Evolutionary conservation across 2,888 invertebrate genomes (phyloP).

Genomic region (Nesidiocoris tenuis): DNA sequence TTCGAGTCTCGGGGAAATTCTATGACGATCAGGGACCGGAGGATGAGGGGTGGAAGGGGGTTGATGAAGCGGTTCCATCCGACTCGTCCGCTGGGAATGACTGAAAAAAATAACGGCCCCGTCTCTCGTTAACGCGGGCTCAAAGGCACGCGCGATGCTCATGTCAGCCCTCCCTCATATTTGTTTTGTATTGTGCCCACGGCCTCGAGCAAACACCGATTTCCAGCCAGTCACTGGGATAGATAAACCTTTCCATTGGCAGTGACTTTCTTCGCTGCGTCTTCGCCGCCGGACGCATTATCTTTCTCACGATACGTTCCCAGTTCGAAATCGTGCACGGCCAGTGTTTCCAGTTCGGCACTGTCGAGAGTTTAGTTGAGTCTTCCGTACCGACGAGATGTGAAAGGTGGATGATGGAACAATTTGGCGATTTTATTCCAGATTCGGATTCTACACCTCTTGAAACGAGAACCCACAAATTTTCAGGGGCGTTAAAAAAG

Average conservation of each 20-base stretch:
- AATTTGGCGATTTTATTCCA: no score
- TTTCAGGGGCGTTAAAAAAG: no score
- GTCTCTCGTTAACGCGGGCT: slow-evolving; percentile 27
- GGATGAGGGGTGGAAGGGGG: not conserved
- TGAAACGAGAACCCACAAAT: no score
- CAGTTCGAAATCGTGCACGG: not conserved
- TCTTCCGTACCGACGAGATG: no score
- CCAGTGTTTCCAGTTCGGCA: no score
- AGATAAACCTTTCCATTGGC: not conserved
- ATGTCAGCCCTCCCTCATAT: slow-evolving; percentile 1
- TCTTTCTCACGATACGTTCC: not conserved
- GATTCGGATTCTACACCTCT: no score
- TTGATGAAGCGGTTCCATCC: not conserved
- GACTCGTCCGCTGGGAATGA: not conserved
- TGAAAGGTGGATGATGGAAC: no score
- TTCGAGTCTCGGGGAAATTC: not conserved
- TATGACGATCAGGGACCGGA: not conserved
- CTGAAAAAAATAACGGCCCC: slow-evolving; percentile 1
- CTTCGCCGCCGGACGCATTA: not conserved
- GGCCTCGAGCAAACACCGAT: slow-evolving; percentile 13
- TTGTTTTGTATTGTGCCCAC: slow-evolving; percentile 24
- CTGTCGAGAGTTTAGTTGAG: no score
- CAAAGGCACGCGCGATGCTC: slow-evolving; percentile 18
- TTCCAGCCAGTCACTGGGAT: slow-evolving; percentile 16
- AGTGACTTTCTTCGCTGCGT: not conserved